Conservation (phyloP, 2,888 invertebrate species). For the Ophion obscuratus region DNA sequence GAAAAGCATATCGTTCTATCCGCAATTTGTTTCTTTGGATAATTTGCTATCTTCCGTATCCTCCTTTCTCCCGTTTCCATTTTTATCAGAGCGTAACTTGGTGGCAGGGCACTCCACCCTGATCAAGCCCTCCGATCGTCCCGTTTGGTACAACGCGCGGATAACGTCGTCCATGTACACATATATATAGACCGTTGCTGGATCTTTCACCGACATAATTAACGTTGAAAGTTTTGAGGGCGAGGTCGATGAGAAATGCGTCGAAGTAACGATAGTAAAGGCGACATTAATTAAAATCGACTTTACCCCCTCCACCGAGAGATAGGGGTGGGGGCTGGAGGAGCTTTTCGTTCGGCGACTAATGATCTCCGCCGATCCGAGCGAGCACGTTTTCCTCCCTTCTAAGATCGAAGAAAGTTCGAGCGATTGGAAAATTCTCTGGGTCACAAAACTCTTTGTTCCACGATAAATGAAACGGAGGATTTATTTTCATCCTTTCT, state of each 20-base stretch:
- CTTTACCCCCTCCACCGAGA: conserved; percentile 32
- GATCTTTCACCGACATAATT: conserved; percentile 70
- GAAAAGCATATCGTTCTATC: too few species aligned
- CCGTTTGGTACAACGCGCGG: conserved; percentile 42
- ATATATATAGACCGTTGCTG: conserved; percentile 17
- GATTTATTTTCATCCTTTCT: too few species aligned
- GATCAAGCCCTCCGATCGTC: conserved; percentile 33
- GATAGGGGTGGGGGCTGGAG: background rate
- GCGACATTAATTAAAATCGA: conserved; percentile 76
- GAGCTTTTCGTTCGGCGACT: conserved; percentile 44
- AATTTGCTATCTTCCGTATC: background rate
- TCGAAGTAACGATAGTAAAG: conserved; percentile 58
- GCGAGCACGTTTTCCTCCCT: conserved; percentile 19
- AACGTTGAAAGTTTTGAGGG: conserved; percentile 71
- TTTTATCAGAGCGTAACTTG: background rate
- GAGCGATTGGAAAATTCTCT: conserved; percentile 14
- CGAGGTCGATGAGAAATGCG: conserved; percentile 57
- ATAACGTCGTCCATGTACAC: conserved; percentile 4
- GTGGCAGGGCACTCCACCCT: background rate
- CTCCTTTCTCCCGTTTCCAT: background rate
- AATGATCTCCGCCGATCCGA: conserved; percentile 51
- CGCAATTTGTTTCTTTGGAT: background rate
- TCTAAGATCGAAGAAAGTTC: background rate
- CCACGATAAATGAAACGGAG: background rate
- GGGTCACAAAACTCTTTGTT: too few species aligned